phyloP scores from a whole-genome alignment of 2,797 vertebrate species.

The Pseudotriccus pelzelni region DNA sequence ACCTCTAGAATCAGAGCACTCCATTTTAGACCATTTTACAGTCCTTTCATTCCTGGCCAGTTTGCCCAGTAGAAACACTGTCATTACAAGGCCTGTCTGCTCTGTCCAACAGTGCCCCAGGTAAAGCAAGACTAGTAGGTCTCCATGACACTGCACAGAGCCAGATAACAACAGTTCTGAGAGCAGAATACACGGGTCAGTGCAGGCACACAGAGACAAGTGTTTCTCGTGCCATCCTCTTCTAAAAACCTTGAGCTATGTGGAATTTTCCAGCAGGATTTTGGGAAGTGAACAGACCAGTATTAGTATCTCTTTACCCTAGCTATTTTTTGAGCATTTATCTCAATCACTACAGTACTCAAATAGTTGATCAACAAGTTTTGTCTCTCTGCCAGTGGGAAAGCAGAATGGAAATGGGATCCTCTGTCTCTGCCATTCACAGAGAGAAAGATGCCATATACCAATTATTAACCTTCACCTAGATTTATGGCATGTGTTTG shows the following conservation, averaged over 20 bases:
- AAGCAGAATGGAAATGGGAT: background rate
- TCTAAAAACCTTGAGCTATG: background rate
- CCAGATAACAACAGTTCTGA: background rate
- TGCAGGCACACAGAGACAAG: background rate
- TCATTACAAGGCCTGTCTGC: background rate
- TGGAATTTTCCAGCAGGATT: background rate
- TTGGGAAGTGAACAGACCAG: background rate
- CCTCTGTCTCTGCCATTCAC: constrained; percentile 7
- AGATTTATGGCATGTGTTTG: constrained; percentile 39
- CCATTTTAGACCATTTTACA: background rate
- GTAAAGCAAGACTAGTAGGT: background rate
- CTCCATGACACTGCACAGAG: background rate
- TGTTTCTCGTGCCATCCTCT: background rate
- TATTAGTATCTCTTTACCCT: background rate
- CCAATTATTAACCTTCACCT: constrained; percentile 27
- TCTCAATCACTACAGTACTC: background rate
- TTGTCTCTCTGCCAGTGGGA: background rate
- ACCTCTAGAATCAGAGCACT: background rate
- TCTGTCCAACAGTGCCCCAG: background rate
- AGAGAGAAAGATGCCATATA: constrained; percentile 8
- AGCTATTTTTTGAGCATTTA: background rate
- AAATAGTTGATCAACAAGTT: background rate
- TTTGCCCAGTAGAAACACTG: background rate
- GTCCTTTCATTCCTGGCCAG: background rate
- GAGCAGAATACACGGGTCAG: background rate